Evolutionary conservation across 2,797 vertebrate species (phyloP).

Genomic region (Hyperoplus lanceolatus): DNA sequence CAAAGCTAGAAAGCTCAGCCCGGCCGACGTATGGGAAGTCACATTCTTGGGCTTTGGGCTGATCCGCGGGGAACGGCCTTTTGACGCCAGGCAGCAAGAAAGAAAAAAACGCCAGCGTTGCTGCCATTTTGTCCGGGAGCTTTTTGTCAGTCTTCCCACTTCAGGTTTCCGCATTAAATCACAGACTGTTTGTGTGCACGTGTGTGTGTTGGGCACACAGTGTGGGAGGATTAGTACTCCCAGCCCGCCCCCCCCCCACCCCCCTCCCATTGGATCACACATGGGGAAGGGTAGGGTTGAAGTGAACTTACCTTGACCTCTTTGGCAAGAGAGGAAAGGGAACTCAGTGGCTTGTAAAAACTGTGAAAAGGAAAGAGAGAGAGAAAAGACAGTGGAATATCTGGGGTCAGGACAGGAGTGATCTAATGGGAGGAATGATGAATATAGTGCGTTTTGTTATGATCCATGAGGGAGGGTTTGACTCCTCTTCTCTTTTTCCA

Average conservation of each 20-base stretch:
- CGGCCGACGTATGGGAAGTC: slow-evolving; percentile 64
- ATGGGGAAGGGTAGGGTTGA: slow-evolving; percentile 23
- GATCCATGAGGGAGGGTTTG: slow-evolving; percentile 50
- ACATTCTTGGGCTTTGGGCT: slow-evolving; percentile 68
- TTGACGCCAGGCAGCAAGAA: slow-evolving; percentile 21
- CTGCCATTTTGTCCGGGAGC: slow-evolving; percentile 41
- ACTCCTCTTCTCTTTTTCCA: slow-evolving; percentile 62
- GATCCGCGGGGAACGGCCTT: slow-evolving; percentile 57
- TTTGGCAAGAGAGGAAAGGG: slow-evolving; percentile 39
- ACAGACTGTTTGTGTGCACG: slow-evolving; percentile 15
- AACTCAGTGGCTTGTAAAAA: slow-evolving; percentile 50
- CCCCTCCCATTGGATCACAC: slow-evolving; percentile 42
- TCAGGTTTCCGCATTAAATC: slow-evolving; percentile 45
- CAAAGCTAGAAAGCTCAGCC: slow-evolving; percentile 68
- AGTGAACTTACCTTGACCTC: slow-evolving; percentile 70
- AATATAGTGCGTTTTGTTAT: slow-evolving; percentile 58
- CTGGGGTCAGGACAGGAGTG: slow-evolving; percentile 49
- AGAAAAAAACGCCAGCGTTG: slow-evolving; percentile 37
- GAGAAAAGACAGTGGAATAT: slow-evolving; percentile 45
- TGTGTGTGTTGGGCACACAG: slow-evolving; percentile 9
- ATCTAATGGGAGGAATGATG: slow-evolving; percentile 69
- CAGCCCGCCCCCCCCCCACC: no score
- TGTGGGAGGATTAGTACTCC: slow-evolving; percentile 40
- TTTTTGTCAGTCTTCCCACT: background rate
- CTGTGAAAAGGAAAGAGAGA: background rate